Evolutionary conservation across 1,140 invertebrate species (phyloP).

Genomic region (Drosophila varians): DNA sequence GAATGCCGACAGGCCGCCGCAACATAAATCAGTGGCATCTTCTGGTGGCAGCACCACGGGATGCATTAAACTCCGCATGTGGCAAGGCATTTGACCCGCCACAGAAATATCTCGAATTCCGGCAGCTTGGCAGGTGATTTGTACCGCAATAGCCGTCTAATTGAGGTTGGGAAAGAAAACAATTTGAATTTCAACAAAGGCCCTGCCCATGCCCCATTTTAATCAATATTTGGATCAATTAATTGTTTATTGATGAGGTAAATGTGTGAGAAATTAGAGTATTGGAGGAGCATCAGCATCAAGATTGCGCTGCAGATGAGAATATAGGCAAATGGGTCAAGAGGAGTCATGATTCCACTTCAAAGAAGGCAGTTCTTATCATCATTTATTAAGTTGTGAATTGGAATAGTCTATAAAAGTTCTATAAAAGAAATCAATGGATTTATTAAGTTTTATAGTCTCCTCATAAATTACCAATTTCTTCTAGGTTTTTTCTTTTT

Average conservation of each 20-base stretch:
- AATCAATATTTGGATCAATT: neutral
- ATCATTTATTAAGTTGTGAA: neutral
- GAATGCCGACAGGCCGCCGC: conserved; percentile 27
- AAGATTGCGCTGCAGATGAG: neutral
- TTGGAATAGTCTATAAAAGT: neutral
- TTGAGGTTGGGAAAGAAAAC: conserved; percentile 32
- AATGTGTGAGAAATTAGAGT: neutral
- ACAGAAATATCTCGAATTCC: conserved; percentile 11
- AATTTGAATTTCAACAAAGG: neutral
- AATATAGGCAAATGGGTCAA: conserved; percentile 5
- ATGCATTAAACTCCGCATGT: conserved; percentile 18
- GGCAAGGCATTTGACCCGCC: neutral
- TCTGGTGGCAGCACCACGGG: conserved; percentile 6
- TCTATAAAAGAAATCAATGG: neutral
- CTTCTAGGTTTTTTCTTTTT: neutral
- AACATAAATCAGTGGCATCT: conserved; percentile 52
- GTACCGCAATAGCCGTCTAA: conserved; percentile 19
- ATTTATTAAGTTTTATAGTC: neutral
- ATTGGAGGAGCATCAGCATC: neutral
- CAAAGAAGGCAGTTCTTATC: neutral
- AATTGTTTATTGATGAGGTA: neutral
- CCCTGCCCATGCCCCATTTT: conserved; percentile 11
- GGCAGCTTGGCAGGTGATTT: conserved; percentile 39
- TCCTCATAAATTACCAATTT: no score
- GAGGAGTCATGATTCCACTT: neutral